Conservation (phyloP, 2,113 vertebrate genomes). For the Neopipo cinnamomea region DNA sequence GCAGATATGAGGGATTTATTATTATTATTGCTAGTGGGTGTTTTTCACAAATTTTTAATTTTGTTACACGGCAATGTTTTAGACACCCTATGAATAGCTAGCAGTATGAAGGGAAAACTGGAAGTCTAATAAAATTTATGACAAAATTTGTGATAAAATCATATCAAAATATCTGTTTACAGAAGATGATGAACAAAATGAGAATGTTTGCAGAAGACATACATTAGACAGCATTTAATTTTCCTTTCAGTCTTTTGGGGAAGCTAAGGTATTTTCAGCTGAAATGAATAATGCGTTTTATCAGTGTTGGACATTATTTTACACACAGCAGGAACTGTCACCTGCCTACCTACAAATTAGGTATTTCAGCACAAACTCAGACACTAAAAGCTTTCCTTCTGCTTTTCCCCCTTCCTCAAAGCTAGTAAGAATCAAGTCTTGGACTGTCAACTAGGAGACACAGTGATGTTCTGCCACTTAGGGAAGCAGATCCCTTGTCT, state of each 20-base stretch:
- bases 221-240: not conserved
- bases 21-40: not conserved
- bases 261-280: not conserved
- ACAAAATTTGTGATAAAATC: conserved; percentile 5
- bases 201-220: not conserved
- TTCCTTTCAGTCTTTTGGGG: not conserved
- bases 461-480: not conserved
- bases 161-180: not conserved
- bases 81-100: not conserved
- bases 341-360: not conserved
- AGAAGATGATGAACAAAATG: not conserved
- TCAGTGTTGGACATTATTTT: not conserved
- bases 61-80: not conserved
- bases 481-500: not conserved
- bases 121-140: not conserved
- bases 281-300: conserved; percentile 5
- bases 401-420: not conserved
- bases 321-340: not conserved
- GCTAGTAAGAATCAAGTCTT: not conserved
- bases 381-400: not conserved
- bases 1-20: not conserved
- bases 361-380: not conserved
- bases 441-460: not conserved
- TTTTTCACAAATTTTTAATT: not conserved
- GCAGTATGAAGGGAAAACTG: not conserved